Evolutionary conservation across 2,113 vertebrate species (phyloP), one percentile per base, ranked within the genome.

Genomic region (Charina bottae): DNA sequence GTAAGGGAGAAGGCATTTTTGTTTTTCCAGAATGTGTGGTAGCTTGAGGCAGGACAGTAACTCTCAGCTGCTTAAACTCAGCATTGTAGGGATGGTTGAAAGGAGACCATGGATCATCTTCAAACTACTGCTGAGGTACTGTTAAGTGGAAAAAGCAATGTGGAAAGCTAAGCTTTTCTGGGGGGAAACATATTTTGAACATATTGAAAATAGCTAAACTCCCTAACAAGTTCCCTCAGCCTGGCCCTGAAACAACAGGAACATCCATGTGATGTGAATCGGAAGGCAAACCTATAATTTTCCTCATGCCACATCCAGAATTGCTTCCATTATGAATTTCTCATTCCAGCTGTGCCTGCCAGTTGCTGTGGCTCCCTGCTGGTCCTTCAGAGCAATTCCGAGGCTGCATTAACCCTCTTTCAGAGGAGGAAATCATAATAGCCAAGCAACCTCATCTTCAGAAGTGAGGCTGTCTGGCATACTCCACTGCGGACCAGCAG

Each of bases 361-460:
- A 56, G 85, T 55, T 56, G 54, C 26, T 10, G 7, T 87, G 28
- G 13, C 85, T 58, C 85, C 24, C 15, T 86, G 23, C 55, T 89
- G 1, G 0, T 91, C 53, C 87, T 9, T 78, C 60, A 53, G 5
- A 0, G 26, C 24, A 93, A 92, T 55, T 17, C 49, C 93, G 1
- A 53, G 21, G 64, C 93, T 53, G 0, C 53, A n/a, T 26, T 88
- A 93, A 92, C 37, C 88, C 85, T 19, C 0, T 78, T 83, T 92
- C 92, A 23, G 55, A 15, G n/a, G 60, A 92, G 84, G 58, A 0
- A 2, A 84, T 94, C 96, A 94, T 94, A 96, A 94, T 33, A 37
- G n/a, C 90, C 95, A 93, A 91, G 85, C 93, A 94, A 55, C 92
- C 83, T 59, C 94, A 54, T 94, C 93, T 90, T 42, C 93, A 89